These are phyloP conservation scores for Pristionchus exspectatus DNA, from an alignment of 2,888 invertebrate genomes.

Conservation along the genomic window DNA sequence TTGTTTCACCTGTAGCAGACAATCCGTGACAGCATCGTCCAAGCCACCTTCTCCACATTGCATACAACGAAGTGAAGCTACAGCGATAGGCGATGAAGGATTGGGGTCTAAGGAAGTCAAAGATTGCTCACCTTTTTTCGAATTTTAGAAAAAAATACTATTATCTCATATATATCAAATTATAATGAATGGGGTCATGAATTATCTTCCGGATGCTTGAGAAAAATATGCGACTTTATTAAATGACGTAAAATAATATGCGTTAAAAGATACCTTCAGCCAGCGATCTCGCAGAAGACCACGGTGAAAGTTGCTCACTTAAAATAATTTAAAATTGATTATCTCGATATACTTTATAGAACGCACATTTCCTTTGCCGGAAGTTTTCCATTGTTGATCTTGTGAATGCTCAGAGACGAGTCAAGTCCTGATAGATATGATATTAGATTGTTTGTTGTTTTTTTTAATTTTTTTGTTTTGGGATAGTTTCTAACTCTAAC, in stretches of 20 bases:
- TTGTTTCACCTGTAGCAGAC: slow-evolving; percentile 61
- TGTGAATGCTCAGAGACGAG: slow-evolving; percentile 35
- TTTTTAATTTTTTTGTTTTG: neutral
- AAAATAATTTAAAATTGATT: neutral
- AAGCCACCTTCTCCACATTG: slow-evolving; percentile 72
- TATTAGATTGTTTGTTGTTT: neutral
- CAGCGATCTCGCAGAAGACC: slow-evolving; percentile 52
- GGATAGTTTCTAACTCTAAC: neutral
- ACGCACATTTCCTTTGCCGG: slow-evolving; percentile 34
- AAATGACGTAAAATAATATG: neutral
- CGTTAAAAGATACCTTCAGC: neutral
- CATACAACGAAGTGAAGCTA: slow-evolving; percentile 66
- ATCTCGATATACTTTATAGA: neutral
- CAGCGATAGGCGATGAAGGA: neutral
- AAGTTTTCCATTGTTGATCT: slow-evolving; percentile 6
- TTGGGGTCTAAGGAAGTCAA: neutral
- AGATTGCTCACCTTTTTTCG: neutral
- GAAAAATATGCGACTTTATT: too few relatives aligned
- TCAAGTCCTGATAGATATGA: slow-evolving; percentile 8
- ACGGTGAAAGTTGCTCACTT: slow-evolving; percentile 33
- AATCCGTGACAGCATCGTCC: slow-evolving; percentile 62
- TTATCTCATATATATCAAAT: too few relatives aligned
- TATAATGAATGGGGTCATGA: too few relatives aligned
- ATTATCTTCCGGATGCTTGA: too few relatives aligned
- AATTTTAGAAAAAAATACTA: too few relatives aligned